Evolutionary conservation across 1,140 invertebrate genomes (phyloP), one percentile per base, ranked within the genome.

Genomic region (Gonioctena quinquepunctata): DNA sequence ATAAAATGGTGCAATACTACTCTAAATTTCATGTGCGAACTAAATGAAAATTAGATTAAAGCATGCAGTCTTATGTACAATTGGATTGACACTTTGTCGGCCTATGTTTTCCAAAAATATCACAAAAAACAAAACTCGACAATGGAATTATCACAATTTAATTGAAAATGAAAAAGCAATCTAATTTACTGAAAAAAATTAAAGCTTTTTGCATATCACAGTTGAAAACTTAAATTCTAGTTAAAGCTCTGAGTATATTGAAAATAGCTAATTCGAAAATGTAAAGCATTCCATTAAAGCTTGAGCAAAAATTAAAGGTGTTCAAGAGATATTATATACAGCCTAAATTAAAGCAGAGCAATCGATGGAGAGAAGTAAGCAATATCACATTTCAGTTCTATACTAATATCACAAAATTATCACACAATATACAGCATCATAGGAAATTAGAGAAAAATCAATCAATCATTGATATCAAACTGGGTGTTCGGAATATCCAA

Each of bases 291-390:
- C 33, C 13, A 28, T 81, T 80, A 81, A 82, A 81, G 80, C 80
- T 82, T 82, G 80, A 82, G 80, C 80, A 82, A 82, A 79, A 77
- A 52, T 64, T 49, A 48, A 63, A 69, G 73, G 73, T 74, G 73
- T 71, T 57, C 19, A 56, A 64, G 25, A 61, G 25, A 26, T 33
- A 6, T 7, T 19, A 61, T 61, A 19, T 27, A 61, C 23, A 61
- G 4, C 19, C 22, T 33, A 18, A 61, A 61, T 61, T 0, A 19
- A 26, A 61, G 25, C 59, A 33, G 3, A 8, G 18, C 1, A 22
- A 25, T n/a, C n/a, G n/a, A n/a, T n/a, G 18, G 23, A 13, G 2
- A 21, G 19, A 18, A 3, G 13, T 8, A 22, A 56, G 54, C 23
- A 8, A 56, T 56, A 56, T 56, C 54, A 56, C 54, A 56, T 13